Evolutionary conservation across 2,113 vertebrate species (phyloP).

Genomic region (Jacana jacana): DNA sequence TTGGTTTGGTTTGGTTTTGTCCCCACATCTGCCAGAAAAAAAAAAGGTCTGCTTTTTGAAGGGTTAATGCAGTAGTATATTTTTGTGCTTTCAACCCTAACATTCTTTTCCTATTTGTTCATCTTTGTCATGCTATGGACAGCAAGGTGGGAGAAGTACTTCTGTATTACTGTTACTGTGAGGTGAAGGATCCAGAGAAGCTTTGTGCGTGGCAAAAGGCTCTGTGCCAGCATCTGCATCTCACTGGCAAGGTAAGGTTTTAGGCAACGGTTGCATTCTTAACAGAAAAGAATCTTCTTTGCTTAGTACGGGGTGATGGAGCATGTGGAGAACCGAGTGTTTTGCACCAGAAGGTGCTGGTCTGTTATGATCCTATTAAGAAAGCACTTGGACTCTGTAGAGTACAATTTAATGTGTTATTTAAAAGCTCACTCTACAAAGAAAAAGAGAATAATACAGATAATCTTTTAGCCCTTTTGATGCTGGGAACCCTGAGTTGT

Average conservation of each 20-base stretch:
- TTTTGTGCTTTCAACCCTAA: neutral
- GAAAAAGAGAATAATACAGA: neutral
- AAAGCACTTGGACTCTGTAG: neutral
- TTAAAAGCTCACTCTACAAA: neutral
- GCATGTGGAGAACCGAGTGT: neutral
- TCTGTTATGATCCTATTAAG: neutral
- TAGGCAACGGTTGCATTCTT: neutral
- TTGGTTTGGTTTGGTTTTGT: neutral
- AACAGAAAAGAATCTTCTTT: rapidly evolving
- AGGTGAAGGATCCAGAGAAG: conserved; percentile 79
- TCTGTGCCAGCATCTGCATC: conserved; percentile 84
- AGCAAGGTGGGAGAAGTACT: conserved; percentile 87
- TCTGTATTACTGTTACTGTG: conserved; percentile 90
- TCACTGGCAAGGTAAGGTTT: conserved; percentile 90
- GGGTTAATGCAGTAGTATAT: neutral
- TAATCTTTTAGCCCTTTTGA: neutral
- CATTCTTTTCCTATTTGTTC: neutral
- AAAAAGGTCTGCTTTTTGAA: neutral
- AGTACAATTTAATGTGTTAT: neutral
- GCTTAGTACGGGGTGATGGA: neutral
- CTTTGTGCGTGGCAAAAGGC: conserved; percentile 89
- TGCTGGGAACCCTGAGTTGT: neutral
- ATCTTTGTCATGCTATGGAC: neutral
- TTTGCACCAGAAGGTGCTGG: neutral
- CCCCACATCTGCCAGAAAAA: neutral